These are phyloP conservation scores for Etia nguti DNA, from an alignment of 2,113 vertebrate species.

Conservation along the genomic window DNA sequence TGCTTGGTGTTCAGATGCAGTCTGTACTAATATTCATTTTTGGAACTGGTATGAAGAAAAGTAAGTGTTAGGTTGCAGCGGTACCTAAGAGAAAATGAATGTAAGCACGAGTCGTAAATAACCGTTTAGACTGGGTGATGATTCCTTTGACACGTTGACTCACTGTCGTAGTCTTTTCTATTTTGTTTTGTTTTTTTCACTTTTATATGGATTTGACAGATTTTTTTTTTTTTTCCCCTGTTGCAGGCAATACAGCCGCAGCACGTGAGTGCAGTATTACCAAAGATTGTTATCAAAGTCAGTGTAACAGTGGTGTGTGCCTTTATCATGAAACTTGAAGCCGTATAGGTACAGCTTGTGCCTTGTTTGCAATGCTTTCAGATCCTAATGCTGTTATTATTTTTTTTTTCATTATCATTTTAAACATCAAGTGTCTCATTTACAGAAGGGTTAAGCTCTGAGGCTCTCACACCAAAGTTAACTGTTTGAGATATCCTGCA, in stretches of 20 bases:
- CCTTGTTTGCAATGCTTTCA: constrained; percentile 13
- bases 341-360: neutral
- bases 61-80: neutral
- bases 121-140: neutral
- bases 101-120: constrained; percentile 2
- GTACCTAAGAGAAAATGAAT: neutral
- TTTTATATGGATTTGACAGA: constrained; percentile 69
- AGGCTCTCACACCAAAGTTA: constrained; percentile 20
- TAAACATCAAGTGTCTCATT: neutral
- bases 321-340: constrained; percentile 40
- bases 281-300: constrained; percentile 33
- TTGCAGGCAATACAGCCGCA: constrained; percentile 13
- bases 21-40: neutral
- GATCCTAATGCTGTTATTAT: neutral
- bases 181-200: constrained; percentile 62
- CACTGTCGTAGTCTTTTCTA: constrained; percentile 42
- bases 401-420: neutral
- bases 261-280: constrained; percentile 47
- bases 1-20: neutral
- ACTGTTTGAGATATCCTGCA: constrained; percentile 11
- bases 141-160: constrained; percentile 20
- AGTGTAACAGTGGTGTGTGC: constrained; percentile 11
- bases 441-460: neutral
- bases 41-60: neutral
- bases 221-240: neutral